Percentiles rank a stretch among this genome's conserved stretches.
phyloP scores from a whole-genome alignment of 2,113 vertebrate genomes.

The Ia io region DNA sequence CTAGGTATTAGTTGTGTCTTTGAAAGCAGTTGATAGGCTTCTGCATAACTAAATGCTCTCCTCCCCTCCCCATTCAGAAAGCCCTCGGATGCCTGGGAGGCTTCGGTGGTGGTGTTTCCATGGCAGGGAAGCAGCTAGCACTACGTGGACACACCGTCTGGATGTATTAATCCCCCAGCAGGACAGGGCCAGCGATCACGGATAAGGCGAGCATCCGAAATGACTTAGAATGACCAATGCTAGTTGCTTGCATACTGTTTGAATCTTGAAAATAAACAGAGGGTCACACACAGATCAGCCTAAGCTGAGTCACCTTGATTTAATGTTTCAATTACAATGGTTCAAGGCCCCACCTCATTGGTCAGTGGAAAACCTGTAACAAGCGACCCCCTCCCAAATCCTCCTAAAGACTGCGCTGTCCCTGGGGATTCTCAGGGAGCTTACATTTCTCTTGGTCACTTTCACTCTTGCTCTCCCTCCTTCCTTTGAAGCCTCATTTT shows the following conservation, averaged over 20 bases:
- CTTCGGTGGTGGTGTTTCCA: background rate
- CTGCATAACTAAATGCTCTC: background rate
- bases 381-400: background rate
- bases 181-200: background rate
- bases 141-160: background rate
- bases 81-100: background rate
- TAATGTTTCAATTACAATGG: background rate
- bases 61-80: background rate
- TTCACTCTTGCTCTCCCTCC: background rate
- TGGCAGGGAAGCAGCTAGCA: background rate
- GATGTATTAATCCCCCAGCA: background rate
- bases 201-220: background rate
- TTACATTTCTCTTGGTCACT: background rate
- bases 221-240: background rate
- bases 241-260: background rate
- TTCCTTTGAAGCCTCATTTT: background rate
- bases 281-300: background rate
- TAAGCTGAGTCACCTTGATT: background rate
- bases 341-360: background rate
- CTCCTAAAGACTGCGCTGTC: background rate
- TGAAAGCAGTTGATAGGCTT: constrained; percentile 17
- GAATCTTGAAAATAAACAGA: constrained; percentile 3
- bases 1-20: constrained; percentile 27
- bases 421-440: background rate
- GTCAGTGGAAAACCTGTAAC: background rate